Conservation (phyloP, 2,113 vertebrate species). For the Mirza zaza region DNA sequence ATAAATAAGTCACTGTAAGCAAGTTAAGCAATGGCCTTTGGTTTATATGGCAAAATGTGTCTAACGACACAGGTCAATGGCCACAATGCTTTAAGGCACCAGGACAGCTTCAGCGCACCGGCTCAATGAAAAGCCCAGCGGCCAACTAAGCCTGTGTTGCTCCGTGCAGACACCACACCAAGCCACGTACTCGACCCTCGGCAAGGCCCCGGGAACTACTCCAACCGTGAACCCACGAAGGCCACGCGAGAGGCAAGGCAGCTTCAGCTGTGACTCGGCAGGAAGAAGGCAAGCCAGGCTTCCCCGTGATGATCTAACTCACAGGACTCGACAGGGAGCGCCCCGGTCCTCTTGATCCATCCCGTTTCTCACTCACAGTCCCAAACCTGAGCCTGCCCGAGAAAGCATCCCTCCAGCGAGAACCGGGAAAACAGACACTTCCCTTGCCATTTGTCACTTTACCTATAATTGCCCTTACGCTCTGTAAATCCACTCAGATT, state of each 20-base stretch:
- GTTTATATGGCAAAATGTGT: fast-evolving
- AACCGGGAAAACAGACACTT: neutral
- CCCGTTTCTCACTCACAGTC: neutral
- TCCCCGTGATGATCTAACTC: neutral
- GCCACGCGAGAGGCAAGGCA: neutral
- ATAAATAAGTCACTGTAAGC: constrained; percentile 64
- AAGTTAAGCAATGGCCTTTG: neutral
- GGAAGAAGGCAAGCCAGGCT: neutral
- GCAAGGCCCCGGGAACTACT: neutral
- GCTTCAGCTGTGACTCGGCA: neutral
- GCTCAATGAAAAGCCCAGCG: neutral
- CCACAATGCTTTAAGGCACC: fast-evolving
- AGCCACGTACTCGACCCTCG: neutral
- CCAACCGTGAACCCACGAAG: fast-evolving
- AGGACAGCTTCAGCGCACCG: neutral
- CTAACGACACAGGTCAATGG: fast-evolving
- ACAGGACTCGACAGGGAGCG: fast-evolving
- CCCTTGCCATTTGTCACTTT: neutral
- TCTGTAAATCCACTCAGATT: neutral
- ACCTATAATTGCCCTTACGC: fast-evolving
- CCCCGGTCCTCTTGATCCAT: neutral
- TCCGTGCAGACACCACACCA: neutral
- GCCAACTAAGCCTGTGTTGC: fast-evolving
- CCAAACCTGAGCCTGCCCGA: neutral
- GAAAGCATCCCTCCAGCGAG: neutral